Percentiles rank a stretch among this genome's conserved stretches.
These are phyloP conservation scores for Sisor rabdophorus DNA, from an alignment of 2,113 vertebrate species.

Conservation along the genomic window DNA sequence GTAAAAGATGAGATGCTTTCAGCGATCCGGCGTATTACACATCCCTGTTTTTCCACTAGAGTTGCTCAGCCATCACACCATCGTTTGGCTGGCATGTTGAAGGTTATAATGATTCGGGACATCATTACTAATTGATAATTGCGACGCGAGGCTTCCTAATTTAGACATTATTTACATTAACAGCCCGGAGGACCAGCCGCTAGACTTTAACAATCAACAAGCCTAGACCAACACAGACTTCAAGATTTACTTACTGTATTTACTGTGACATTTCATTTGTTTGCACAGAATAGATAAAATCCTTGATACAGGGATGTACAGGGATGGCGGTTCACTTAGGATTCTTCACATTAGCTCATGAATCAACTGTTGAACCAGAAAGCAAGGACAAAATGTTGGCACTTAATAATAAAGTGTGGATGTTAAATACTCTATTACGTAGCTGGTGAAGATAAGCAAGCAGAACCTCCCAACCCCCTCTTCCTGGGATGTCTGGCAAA, in stretches of 20 bases:
- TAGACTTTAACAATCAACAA: constrained; percentile 30
- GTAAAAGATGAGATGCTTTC: constrained; percentile 45
- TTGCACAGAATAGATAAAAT: background rate
- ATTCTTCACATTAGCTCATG: background rate
- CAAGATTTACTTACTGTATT: background rate
- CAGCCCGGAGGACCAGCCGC: constrained; percentile 26
- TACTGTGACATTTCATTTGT: background rate
- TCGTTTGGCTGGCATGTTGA: constrained; percentile 24
- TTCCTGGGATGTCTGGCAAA: background rate
- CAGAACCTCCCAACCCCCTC: background rate
- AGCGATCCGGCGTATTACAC: constrained; percentile 40
- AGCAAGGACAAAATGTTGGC: background rate
- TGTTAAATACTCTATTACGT: too few species aligned
- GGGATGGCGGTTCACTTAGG: background rate
- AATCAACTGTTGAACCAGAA: background rate
- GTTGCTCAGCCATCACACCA: constrained; percentile 2
- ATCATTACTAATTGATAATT: constrained; percentile 70
- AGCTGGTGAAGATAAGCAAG: background rate
- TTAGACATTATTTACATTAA: constrained; percentile 41
- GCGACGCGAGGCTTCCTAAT: constrained; percentile 60
- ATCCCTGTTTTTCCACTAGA: constrained; percentile 22
- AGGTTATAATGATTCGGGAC: constrained; percentile 60
- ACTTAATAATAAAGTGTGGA: background rate
- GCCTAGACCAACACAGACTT: constrained; percentile 26
- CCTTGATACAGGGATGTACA: background rate